Evolutionary conservation across 35 echinoderm and acorn worm genomes (phyloP).

Genomic region (Patiria miniata): DNA sequence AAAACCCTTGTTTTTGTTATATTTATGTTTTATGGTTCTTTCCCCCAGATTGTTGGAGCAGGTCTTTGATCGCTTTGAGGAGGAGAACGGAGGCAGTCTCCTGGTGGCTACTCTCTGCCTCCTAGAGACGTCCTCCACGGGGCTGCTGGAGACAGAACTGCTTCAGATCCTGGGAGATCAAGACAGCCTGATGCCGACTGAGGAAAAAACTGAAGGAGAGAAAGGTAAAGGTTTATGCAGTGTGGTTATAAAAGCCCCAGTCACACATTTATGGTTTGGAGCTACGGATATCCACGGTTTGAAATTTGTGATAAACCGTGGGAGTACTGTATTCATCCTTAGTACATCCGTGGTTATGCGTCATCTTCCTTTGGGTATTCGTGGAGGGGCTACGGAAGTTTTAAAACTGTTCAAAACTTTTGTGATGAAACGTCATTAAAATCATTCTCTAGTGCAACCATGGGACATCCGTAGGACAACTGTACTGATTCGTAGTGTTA

Average conservation of each 20-base stretch:
- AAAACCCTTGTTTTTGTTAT: no score
- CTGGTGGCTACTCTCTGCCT: constrained; percentile 75
- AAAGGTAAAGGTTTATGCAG: constrained; percentile 37
- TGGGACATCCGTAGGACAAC: no score
- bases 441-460: no score
- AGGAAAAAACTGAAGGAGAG: constrained; percentile 29
- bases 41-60: constrained; percentile 59
- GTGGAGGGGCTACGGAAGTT: no score
- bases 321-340: no score
- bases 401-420: background rate
- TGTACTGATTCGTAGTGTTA: no score
- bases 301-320: no score
- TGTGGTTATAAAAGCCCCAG: background rate
- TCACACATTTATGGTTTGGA: no score
- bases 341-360: no score
- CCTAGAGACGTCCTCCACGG: constrained; percentile 69
- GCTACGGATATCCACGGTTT: no score
- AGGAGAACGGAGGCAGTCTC: constrained; percentile 76
- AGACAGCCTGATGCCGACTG: constrained; percentile 60
- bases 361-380: no score
- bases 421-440: no score
- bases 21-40: background rate
- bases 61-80: constrained; percentile 82
- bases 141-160: constrained; percentile 73
- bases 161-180: constrained; percentile 83